Evolutionary conservation across 2,113 vertebrate species (phyloP), one percentile per base, ranked within the genome.

Genomic region (Sinocyclocheilus grahami): DNA sequence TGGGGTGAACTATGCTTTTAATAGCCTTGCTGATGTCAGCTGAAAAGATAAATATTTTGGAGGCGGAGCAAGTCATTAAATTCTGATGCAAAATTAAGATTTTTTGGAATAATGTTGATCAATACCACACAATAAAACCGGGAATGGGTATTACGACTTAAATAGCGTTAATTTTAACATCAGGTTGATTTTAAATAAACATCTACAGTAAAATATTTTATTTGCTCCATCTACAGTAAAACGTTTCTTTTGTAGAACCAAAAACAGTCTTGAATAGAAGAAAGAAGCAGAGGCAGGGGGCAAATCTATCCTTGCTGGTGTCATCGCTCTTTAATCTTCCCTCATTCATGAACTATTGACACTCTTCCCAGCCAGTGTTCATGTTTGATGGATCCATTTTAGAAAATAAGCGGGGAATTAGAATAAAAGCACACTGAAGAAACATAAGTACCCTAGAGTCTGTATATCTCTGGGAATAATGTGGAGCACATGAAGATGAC

Each of bases 311-410:
- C 20, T 16, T 78, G 62, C 14, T 78, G 83, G 55, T 37, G 78
- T 78, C 83, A 82, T 67, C 71, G 14, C 63, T 27, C 83, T 87
- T 87, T 82, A 75, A 86, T 89, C 83, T 79, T 85, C 80, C 55
- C 78, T 76, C 53, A 84, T 87, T 89, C 83, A 89, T 87, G 75
- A 89, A 87, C 83, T 89, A 87, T 87, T 87, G 78, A 87, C 72
- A 74, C 24, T 69, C 63, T 30, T 60, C 79, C 53, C 27, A 78
- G 71, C 22, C 51, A 48, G 63, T 20, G 53, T 81, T 84, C 60
- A 84, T 88, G 79, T 89, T 82, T 78, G 24, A 86, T 86, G 67
- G 83, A 72, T 72, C 18, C 13, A 80, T 86, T 76, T 88, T 51
- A 76, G 85, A 27, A 78, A 86, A 86, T 82, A 82, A 62, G 60